Conservation (phyloP, 2,888 invertebrate genomes). For the Thymelicus acteon region DNA sequence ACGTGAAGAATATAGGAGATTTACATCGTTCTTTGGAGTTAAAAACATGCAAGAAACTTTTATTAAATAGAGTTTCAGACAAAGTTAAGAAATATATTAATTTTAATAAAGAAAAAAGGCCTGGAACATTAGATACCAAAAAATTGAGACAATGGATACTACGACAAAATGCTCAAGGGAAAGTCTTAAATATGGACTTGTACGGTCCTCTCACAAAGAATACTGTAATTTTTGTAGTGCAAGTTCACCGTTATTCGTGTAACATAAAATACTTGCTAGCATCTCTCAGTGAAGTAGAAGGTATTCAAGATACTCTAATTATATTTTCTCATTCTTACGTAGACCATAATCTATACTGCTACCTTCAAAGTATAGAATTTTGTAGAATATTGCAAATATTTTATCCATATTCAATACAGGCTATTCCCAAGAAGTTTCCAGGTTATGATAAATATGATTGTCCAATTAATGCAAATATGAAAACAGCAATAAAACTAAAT, state of each 20-base stretch:
- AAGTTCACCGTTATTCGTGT: constrained; percentile 50
- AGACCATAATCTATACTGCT: constrained; percentile 53
- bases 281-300: constrained; percentile 56
- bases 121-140: constrained; percentile 23
- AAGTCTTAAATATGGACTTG: constrained; percentile 52
- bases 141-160: constrained; percentile 39
- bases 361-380: constrained; percentile 59
- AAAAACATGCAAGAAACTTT: constrained; percentile 37
- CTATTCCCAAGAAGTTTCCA: constrained; percentile 56
- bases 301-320: constrained; percentile 58
- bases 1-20: constrained; percentile 10
- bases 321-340: constrained; percentile 64
- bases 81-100: constrained; percentile 48
- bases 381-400: constrained; percentile 63
- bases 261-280: constrained; percentile 56
- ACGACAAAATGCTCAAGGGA: constrained; percentile 47
- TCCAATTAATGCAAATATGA: constrained; percentile 46
- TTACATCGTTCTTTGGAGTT: background rate
- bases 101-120: constrained; percentile 30
- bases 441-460: constrained; percentile 55
- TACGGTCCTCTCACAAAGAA: constrained; percentile 52
- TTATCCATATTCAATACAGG: constrained; percentile 62
- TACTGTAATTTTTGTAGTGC: constrained; percentile 58
- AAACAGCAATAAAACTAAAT: constrained; percentile 47
- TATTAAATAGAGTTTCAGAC: constrained; percentile 44